phyloP scores from a whole-genome alignment of 2,888 invertebrate species.

The Perithous albicinctus region DNA sequence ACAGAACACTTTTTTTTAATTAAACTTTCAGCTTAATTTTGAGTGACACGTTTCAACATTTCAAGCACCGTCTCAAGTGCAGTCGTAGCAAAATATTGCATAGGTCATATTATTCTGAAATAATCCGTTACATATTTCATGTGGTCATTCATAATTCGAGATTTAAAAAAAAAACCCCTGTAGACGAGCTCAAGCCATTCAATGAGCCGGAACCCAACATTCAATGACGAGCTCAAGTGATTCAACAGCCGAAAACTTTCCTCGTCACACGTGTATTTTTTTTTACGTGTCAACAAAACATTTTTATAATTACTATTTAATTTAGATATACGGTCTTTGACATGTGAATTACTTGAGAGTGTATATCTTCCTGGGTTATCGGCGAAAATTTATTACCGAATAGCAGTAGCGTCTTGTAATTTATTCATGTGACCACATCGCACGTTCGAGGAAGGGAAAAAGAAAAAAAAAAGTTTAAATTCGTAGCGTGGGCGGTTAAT shows the following conservation, averaged over 20 bases:
- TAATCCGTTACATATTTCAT: background rate
- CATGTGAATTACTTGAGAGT: background rate
- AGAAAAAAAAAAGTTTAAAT: background rate
- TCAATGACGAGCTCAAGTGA: no score
- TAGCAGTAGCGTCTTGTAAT: background rate
- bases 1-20: no score
- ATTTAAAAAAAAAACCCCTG: no score
- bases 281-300: background rate
- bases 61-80: background rate
- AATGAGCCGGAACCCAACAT: background rate
- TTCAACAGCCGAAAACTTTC: background rate
- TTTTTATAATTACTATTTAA: background rate
- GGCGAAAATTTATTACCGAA: slow-evolving; percentile 3
- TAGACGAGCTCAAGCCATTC: background rate
- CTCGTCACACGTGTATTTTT: background rate
- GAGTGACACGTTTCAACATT: background rate
- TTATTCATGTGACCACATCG: slow-evolving; percentile 15
- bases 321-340: background rate
- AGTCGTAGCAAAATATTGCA: background rate
- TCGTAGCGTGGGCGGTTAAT: slow-evolving; percentile 17
- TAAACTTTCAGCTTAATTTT: no score
- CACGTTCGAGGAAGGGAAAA: background rate
- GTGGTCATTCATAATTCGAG: background rate
- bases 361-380: background rate
- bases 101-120: slow-evolving; percentile 5